phyloP scores from a whole-genome alignment of 37 sponge, comb jelly and placozoan species.

The Ephydatia muelleri region DNA sequence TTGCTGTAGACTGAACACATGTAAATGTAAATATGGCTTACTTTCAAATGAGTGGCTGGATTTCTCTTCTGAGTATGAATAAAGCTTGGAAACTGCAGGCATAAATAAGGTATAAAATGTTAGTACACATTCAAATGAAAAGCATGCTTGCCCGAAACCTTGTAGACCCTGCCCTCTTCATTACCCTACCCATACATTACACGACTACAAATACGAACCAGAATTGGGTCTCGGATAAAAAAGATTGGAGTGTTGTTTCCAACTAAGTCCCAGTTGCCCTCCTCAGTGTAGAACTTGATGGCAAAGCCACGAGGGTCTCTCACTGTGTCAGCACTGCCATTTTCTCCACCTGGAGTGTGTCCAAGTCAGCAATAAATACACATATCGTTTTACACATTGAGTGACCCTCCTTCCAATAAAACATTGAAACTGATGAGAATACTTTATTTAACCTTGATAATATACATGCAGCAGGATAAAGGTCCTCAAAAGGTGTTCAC shows the following conservation, averaged over 20 bases:
- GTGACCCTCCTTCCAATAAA: neutral
- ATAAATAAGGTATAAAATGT: conserved; percentile 1
- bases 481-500: neutral
- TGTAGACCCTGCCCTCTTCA: neutral
- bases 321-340: conserved; percentile 90
- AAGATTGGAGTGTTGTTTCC: conserved; percentile 92
- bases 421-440: neutral
- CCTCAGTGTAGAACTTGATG: conserved; percentile 86
- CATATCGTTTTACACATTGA: neutral
- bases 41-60: conserved; percentile 83
- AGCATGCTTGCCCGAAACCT: neutral
- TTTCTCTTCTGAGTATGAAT: conserved; percentile 92
- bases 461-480: no score
- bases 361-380: neutral
- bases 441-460: no score
- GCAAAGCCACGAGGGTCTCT: conserved; percentile 89
- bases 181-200: neutral
- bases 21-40: conserved; percentile 12
- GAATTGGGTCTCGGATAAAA: conserved; percentile 78
- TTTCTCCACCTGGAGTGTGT: conserved; percentile 69
- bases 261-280: conserved; percentile 89
- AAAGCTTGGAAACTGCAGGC: conserved; percentile 77
- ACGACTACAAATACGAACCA: conserved; percentile 21
- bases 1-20: neutral
- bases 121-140: neutral